These are phyloP conservation scores for Paedocypris micromegethes DNA, from an alignment of 2,797 vertebrate species.

Conservation along the genomic window DNA sequence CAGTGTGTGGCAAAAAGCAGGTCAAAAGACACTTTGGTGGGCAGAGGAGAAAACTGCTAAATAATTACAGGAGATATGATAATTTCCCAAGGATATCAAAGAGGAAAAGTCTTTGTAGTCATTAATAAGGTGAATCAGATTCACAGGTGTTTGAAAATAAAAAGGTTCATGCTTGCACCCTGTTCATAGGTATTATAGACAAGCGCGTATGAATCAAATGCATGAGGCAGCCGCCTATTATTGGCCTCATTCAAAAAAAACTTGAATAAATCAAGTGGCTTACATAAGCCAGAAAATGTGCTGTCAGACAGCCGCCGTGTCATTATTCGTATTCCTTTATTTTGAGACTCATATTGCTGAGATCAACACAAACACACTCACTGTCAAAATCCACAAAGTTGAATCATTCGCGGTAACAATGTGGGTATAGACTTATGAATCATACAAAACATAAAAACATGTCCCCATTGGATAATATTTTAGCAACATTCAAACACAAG, in stretches of 20 bases:
- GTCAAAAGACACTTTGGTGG: constrained; percentile 16
- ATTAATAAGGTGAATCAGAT: constrained; percentile 26
- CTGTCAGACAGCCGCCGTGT: neutral
- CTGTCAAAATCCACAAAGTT: no score
- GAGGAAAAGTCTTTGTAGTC: constrained; percentile 33
- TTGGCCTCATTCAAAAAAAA: neutral
- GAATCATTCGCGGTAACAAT: no score
- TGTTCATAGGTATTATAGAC: constrained; percentile 51
- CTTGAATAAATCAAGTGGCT: neutral
- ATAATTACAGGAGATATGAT: constrained; percentile 23
- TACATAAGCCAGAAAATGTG: neutral
- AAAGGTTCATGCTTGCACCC: constrained; percentile 45
- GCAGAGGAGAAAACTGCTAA: constrained; percentile 22
- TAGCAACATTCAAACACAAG: no score
- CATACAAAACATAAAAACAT: no score
- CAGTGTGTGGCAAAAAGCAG: constrained; percentile 17
- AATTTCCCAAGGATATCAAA: constrained; percentile 25
- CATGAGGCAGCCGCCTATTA: constrained; percentile 38
- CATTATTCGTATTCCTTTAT: no score
- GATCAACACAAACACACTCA: no score
- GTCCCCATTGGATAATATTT: no score
- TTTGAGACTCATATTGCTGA: no score
- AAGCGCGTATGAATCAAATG: constrained; percentile 25
- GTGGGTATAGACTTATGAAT: no score
- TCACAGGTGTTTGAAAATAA: constrained; percentile 45